Percentiles rank a stretch among this genome's conserved stretches.
Evolutionary conservation across 2,113 vertebrate species (phyloP).

Genomic region (Neoarius graeffei): DNA sequence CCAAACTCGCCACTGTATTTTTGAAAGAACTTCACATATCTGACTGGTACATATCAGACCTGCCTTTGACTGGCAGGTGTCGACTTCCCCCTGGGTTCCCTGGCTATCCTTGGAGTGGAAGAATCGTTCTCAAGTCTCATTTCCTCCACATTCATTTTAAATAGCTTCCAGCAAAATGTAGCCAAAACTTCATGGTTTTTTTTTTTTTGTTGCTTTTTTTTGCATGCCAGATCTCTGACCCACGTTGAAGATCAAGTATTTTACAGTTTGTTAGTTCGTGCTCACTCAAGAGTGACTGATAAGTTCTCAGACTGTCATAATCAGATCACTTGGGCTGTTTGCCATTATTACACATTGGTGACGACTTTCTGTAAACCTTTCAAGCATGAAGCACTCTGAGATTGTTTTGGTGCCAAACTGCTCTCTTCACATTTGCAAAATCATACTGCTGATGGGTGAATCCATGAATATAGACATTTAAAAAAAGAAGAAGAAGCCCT

Average conservation of each 20-base stretch:
- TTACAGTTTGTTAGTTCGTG: constrained; percentile 28
- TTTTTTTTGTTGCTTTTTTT: neutral
- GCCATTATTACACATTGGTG: constrained; percentile 17
- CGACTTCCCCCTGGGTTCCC: neutral
- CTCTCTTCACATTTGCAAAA: constrained; percentile 17
- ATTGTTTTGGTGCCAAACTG: constrained; percentile 17
- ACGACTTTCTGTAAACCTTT: constrained; percentile 16
- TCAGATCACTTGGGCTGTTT: constrained; percentile 10
- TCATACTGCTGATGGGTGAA: constrained; percentile 5
- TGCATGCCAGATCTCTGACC: neutral
- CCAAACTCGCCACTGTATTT: neutral
- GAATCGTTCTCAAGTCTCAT: neutral
- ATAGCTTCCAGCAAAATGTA: constrained; percentile 1
- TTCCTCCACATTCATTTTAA: constrained; percentile 18
- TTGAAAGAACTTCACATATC: neutral
- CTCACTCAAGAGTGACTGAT: constrained; percentile 15
- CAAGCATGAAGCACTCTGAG: constrained; percentile 4
- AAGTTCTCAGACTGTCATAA: constrained; percentile 22
- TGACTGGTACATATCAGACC: neutral
- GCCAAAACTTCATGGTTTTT: neutral
- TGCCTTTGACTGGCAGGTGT: constrained; percentile 10
- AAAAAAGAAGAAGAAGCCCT: neutral
- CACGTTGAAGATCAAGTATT: neutral
- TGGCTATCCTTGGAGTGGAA: neutral
- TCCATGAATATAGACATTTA: neutral